Conservation (phyloP, 2,888 invertebrate species). For the Seira sanloemensis region DNA sequence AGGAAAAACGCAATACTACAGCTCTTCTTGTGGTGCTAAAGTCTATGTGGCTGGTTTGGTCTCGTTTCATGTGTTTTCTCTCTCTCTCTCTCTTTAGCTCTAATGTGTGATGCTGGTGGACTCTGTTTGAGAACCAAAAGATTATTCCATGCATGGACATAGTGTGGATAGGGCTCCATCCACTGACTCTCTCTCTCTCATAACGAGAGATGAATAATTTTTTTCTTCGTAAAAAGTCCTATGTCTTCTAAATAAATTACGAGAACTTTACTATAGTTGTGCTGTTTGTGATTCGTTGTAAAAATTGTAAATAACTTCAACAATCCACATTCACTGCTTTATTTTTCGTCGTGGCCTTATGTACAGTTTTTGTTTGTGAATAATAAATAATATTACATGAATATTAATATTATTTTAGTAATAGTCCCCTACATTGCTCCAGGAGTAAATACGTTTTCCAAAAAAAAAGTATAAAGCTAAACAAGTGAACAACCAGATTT, state of each 20-base stretch:
- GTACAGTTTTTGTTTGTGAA: constrained; percentile 55
- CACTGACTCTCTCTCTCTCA: constrained; percentile 36
- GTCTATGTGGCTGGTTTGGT: constrained; percentile 24
- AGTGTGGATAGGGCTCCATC: constrained; percentile 62
- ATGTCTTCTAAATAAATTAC: neutral
- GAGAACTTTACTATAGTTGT: constrained; percentile 12
- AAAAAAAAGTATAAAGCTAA: neutral
- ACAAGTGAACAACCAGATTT: neutral
- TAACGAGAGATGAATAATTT: constrained; percentile 40
- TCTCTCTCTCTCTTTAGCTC: neutral
- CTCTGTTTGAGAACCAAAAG: constrained; percentile 31
- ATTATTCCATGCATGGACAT: constrained; percentile 67
- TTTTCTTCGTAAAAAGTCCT: constrained; percentile 23
- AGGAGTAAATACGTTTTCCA: neutral
- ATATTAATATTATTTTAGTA: no score
- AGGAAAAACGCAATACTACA: neutral
- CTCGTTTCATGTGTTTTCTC: constrained; percentile 15
- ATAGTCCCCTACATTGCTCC: neutral
- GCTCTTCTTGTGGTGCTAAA: neutral
- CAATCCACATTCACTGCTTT: constrained; percentile 17
- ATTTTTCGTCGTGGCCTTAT: constrained; percentile 59
- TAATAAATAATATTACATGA: constrained; percentile 36
- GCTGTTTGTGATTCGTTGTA: constrained; percentile 49
- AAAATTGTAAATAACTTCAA: constrained; percentile 60
- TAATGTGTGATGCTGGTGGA: constrained; percentile 13